Evolutionary conservation across 2,797 vertebrate species (phyloP).

Genomic region (Diceros bicornis): DNA sequence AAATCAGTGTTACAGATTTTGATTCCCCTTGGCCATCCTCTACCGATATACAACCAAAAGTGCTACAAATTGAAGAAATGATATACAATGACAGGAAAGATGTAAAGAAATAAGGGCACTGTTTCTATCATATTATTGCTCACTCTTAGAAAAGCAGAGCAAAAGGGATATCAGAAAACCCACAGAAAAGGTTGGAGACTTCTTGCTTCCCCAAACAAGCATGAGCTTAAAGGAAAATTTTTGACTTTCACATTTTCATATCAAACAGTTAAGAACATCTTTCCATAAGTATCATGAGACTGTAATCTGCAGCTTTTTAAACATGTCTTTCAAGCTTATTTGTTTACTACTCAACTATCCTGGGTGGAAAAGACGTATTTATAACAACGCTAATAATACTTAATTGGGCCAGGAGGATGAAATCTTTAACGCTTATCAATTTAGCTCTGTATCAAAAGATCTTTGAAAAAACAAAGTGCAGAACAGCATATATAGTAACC

Average conservation of each 20-base stretch:
- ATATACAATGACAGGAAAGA: background rate
- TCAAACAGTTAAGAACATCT: background rate
- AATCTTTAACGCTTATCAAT: slow-evolving; percentile 39
- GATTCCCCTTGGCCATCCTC: background rate
- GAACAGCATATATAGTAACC: slow-evolving; percentile 4
- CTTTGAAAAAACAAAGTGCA: slow-evolving; percentile 51
- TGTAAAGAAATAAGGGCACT: background rate
- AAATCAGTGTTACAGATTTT: background rate
- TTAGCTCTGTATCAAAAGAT: slow-evolving; percentile 46
- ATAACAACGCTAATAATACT: slow-evolving; percentile 26
- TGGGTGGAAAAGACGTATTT: background rate
- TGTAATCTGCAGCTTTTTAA: slow-evolving; percentile 49
- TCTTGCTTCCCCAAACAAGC: slow-evolving; percentile 44
- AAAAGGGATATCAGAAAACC: background rate
- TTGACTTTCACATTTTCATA: background rate
- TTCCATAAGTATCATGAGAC: background rate
- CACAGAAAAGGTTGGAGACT: background rate
- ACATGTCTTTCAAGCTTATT: slow-evolving; percentile 18
- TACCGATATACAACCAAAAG: background rate
- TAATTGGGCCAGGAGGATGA: background rate
- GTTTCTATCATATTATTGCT: background rate
- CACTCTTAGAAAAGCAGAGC: background rate
- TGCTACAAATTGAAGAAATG: background rate
- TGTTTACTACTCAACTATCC: background rate
- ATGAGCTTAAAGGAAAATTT: slow-evolving; percentile 16